phyloP scores from a whole-genome alignment of 2,888 invertebrate genomes.

The Noctua comes region DNA sequence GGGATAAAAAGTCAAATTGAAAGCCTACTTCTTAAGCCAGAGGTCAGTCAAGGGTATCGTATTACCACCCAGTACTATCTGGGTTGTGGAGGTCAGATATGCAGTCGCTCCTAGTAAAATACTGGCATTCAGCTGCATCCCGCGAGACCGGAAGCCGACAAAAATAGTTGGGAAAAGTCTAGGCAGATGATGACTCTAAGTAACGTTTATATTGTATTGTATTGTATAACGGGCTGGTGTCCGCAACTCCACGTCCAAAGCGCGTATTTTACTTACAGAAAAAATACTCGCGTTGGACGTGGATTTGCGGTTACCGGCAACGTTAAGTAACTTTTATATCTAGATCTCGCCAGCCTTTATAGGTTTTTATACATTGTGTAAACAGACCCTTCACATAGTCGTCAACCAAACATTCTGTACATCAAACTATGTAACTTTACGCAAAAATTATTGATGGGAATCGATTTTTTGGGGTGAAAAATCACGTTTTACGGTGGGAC shows the following conservation, averaged over 20 bases:
- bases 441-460: too few relatives aligned
- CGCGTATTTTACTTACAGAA: too few relatives aligned
- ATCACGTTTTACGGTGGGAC: too few relatives aligned
- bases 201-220: not conserved
- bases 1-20: not conserved
- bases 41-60: not conserved
- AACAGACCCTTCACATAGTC: too few relatives aligned
- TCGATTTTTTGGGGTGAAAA: too few relatives aligned
- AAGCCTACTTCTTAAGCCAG: not conserved
- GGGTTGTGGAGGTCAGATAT: not conserved
- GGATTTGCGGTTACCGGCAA: not conserved
- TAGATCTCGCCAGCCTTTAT: not conserved
- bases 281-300: too few relatives aligned
- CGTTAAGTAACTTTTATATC: not conserved
- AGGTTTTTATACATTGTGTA: too few relatives aligned
- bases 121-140: not conserved
- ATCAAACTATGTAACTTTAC: too few relatives aligned
- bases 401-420: too few relatives aligned
- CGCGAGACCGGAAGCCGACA: not conserved
- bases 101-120: not conserved
- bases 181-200: not conserved
- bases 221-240: too few relatives aligned
- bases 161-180: not conserved
- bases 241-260: too few relatives aligned
- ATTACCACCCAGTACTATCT: not conserved